phyloP scores from a whole-genome alignment of 2,797 vertebrate species.

The Gallinago nigripennis region DNA sequence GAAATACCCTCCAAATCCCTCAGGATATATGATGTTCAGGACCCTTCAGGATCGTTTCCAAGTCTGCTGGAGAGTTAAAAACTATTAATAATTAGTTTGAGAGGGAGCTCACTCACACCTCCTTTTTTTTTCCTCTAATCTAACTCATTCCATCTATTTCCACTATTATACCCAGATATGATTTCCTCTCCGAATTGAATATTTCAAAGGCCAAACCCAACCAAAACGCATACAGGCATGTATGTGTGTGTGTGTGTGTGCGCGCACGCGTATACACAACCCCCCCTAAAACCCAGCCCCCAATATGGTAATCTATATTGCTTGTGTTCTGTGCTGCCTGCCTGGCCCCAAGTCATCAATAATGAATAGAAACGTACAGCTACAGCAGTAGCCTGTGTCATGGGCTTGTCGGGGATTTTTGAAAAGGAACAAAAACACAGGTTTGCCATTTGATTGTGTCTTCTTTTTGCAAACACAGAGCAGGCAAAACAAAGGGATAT shows the following conservation, averaged over 20 bases:
- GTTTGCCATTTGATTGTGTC: constrained; percentile 83
- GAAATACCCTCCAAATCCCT: neutral
- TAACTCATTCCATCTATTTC: neutral
- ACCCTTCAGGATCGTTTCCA: neutral
- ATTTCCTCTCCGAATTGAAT: constrained; percentile 46
- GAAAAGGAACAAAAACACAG: constrained; percentile 85
- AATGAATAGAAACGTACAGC: constrained; percentile 94
- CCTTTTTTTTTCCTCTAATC: neutral
- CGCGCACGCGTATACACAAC: neutral
- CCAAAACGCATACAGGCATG: neutral
- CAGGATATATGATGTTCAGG: neutral
- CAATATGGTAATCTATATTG: constrained; percentile 86
- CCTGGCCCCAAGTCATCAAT: constrained; percentile 91
- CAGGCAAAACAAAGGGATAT: neutral
- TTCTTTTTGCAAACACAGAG: constrained; percentile 43
- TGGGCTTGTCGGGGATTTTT: constrained; percentile 85
- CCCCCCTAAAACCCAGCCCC: constrained; percentile 45
- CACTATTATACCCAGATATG: neutral
- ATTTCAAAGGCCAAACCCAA: constrained; percentile 38
- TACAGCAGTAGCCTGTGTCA: constrained; percentile 82
- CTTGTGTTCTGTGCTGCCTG: constrained; percentile 87
- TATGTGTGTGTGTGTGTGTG: too few species aligned
- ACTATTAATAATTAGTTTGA: neutral
- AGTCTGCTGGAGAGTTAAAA: neutral
- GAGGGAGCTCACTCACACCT: neutral